Base-by-base conservation (phyloP, 2,113 vertebrate genomes). In the Thunnus maccoyii region DNA sequence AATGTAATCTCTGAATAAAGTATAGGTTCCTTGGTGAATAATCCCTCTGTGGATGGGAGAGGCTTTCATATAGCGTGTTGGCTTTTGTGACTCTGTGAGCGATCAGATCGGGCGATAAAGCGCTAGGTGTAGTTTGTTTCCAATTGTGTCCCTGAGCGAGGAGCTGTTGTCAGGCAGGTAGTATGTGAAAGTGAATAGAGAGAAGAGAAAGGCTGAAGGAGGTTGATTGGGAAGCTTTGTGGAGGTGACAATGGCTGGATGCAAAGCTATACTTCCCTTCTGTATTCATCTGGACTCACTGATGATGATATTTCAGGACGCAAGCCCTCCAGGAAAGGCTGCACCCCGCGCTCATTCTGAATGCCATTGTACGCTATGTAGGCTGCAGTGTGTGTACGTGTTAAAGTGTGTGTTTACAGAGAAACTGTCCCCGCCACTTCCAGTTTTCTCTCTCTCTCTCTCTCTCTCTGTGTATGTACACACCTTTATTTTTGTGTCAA, bases 241-340 rank as follows among this genome's bases (percentile, higher is more conserved):
- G 64, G 73, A 46, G 71, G 44, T 52, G 72, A 89, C 77, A 88
- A 79, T 79, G 27, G 15, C 16, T 63, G 25, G 58, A 79, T 68
- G 77, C 84, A 75, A 80, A 78, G 55, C 47, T 72, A 48, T 55
- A 60, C 44, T 25, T 78, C 36, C 44, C 9, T 2, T 58, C 54
- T 25, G 58, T 51, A 20, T 72, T 72, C 67, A 77, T 58, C 15
- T 41, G 15, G 22, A 78, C 57, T 54, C 66, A 16, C 41, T 20
- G 22, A 57, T 75, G 64, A 65, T 76, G 79, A 82, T 82, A 81
- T 86, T 84, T 78, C 66, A 91, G 72, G 60, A 82, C 51, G 0
- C 11, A 32, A 52, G 11, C 63, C 77, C 76, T 78, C 27, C 12
- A 76, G 83, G 62, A 76, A 76, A 83, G 63, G 48, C 55, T 78